Evolutionary conservation across 2,113 vertebrate genomes (phyloP).

Genomic region (Neolamprologus sp.): DNA sequence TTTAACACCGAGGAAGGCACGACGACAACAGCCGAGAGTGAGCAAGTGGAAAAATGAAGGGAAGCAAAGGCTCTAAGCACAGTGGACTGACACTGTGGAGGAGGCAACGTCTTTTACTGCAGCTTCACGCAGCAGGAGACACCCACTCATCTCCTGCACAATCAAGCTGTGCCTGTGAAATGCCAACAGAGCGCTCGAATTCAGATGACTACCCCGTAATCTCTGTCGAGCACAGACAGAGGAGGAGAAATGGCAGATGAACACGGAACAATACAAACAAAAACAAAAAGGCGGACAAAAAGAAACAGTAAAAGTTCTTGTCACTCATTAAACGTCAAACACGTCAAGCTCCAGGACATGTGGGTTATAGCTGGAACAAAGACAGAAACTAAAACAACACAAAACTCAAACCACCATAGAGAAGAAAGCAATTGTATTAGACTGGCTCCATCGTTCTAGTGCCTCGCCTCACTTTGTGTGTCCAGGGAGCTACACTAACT

Average conservation of each 20-base stretch:
- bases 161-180: slow-evolving; percentile 32
- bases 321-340: not conserved
- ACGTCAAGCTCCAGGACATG: not conserved
- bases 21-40: not conserved
- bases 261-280: not conserved
- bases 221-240: not conserved
- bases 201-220: slow-evolving; percentile 17
- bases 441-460: not conserved
- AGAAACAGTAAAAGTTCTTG: not conserved
- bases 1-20: not conserved
- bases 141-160: slow-evolving; percentile 36
- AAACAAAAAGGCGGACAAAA: not conserved
- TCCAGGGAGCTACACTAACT: not conserved
- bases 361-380: not conserved
- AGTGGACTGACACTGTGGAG: not conserved
- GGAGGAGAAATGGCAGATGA: not conserved
- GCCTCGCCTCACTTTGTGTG: not conserved
- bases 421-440: not conserved
- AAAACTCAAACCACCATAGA: not conserved
- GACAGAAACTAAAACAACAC: not conserved
- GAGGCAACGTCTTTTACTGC: not conserved
- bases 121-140: slow-evolving; percentile 30
- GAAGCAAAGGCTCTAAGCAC: not conserved
- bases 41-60: not conserved
- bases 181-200: not conserved